Base-by-base conservation (phyloP, 1,140 invertebrate genomes). In the Zaprionus inermis region DNA sequence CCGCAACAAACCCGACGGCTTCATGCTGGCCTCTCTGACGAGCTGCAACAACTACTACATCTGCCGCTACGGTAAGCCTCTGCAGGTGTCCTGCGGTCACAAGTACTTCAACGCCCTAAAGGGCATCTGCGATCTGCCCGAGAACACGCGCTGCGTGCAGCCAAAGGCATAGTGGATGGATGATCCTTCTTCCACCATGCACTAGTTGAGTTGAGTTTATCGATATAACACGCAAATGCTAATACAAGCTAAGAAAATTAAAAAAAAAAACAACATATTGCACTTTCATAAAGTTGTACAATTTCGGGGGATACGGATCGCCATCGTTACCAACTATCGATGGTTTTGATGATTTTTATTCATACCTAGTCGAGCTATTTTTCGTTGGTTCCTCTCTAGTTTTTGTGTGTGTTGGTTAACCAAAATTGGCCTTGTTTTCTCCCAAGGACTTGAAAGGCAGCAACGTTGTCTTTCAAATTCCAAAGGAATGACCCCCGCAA, bases 41-140 rank as follows among this genome's bases (percentile, higher is more conserved):
- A 91, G 82, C 61, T 91, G 90, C 68, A 88, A 78, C 60, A 73
- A 91, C 55, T 91, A 91, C 52, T 91, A 84, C 49, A 88, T 91
- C 64, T 91, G 90, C 49, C 90, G 83, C 32, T 84, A 84, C 30
- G 82, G 77, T 20, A 65, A 76, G 6, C 80, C 90, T 0, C 32
- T 91, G 24, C 74, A 60, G 38, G 89, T 81, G 0, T 88, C 76
- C 72, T 91, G 90, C 59, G 90, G 90, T 11, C 14, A 66, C 5
- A 78, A 78, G 38, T 91, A 90, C 71, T 91, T 91, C 75, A 91
- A 91, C 18, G 76, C 78, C 0, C 60, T 90, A 46, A 91, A 84
- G 74, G 90, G 90, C 36, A 78, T 84, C 41, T 91, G 90, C 68
- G 90, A 91, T 80, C 68, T 91, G 58, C 90, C 90, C 5, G 75